Base-by-base conservation (phyloP, 1,140 invertebrate genomes). In the Watersipora subatra region DNA sequence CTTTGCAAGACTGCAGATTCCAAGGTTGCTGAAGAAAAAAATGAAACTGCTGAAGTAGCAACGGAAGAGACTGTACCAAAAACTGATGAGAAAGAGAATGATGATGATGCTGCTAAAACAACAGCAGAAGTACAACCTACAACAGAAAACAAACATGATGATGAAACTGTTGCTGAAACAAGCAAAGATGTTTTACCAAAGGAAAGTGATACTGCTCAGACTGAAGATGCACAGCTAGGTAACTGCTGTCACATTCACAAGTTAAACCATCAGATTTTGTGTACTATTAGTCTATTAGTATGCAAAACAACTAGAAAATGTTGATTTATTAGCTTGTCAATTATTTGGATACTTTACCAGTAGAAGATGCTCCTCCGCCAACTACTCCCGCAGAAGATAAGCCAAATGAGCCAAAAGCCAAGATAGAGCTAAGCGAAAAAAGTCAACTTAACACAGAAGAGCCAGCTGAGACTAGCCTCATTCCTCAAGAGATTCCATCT, bases 41-140 rank as follows among this genome's bases (percentile, higher is more conserved):
- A 20, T 34, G 62, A 25, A 25, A 68, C 64, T 17, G 57, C 55
- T 24, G 61, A 56, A 29, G 59, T 62, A 34, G 12, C 30, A 25
- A 56, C 58, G n/a, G 28, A 12, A 55, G 64, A 64, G 7, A 63
- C 62, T 29, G 25, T 61, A 30, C 3, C 27, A 22, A 46, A 64
- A 25, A 61, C 46, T 19, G 25, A 27, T 22, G 63, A 64, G 28
- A 25, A 34, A 1, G 7, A 46, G n/a, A 46, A 46, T 46, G 34
- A 46, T 7, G 34, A 46, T 7, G 7, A 7, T 12, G 20, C 22
- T 1, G 2, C 22, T 61, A 26, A 61, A 61, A n/a, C 7, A 3
- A 59, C 19, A 12, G 57, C 57, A 59, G 59, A 2, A n/a, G 59
- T 24, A 2, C 19, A 22, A 12, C 7, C 7, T 7, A 7, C n/a